These are phyloP conservation scores for Drosophila bocki DNA, from an alignment of 1,140 invertebrate species.

Conservation along the genomic window DNA sequence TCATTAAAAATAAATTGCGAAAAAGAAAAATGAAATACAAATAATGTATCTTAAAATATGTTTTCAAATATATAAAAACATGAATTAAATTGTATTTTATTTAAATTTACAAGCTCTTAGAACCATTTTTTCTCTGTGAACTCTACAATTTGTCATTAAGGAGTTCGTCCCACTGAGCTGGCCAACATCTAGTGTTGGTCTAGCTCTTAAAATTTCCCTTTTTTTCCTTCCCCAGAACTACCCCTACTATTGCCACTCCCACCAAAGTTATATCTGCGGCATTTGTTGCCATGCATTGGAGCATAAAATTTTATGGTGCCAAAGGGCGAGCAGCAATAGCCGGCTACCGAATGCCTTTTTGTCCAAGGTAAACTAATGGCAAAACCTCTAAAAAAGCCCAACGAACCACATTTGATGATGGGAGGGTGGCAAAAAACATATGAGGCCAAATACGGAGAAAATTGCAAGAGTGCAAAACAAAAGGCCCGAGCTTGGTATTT, in stretches of 20 bases:
- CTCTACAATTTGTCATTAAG: constrained; percentile 67
- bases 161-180: constrained; percentile 49
- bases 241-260: constrained; percentile 26
- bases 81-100: not conserved
- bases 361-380: constrained; percentile 11
- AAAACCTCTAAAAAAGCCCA: constrained; percentile 37
- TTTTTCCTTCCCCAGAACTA: constrained; percentile 47
- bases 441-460: constrained; percentile 54
- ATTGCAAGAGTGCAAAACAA: constrained; percentile 80
- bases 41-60: no score
- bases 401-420: constrained; percentile 25
- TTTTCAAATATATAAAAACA: no score
- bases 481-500: constrained; percentile 61
- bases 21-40: no score
- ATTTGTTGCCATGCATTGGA: constrained; percentile 79
- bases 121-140: not conserved
- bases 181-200: constrained; percentile 57
- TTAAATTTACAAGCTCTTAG: not conserved
- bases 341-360: constrained; percentile 7
- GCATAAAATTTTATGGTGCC: constrained; percentile 78
- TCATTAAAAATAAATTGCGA: not conserved
- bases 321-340: constrained; percentile 46
- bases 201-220: constrained; percentile 65
- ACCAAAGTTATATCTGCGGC: constrained; percentile 67
- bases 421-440: constrained; percentile 53